Evolutionary conservation across 2,888 invertebrate genomes (phyloP), one percentile per base, ranked within the genome.

Genomic region (Empis stercorea): DNA sequence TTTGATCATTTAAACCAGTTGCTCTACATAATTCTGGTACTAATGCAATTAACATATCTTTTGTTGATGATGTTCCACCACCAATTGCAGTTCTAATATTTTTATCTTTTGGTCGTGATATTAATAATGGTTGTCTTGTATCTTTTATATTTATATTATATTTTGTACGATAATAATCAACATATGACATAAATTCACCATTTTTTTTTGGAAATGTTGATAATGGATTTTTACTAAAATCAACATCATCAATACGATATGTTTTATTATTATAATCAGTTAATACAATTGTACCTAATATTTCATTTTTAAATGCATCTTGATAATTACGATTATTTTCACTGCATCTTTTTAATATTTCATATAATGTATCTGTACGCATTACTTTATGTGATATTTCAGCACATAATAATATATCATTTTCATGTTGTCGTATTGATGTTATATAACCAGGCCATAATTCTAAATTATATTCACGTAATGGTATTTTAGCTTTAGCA

Each of bases 391-490:
- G 87, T 0, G 81, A 73, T 1, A 92, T 78, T 62, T 93, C 92
- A 0, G 80, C 74, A 44, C 84, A 84, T 72, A 94, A 72, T 10
- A 93, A 66, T 13, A 93, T 74, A 1, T 77, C 71, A 0, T 72
- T 66, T 60, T 94, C 93, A 60, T 87, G 84, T 55, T 88, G 86
- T 1, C 87, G 76, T 32, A 93, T 88, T 0, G 87, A 82, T 0
- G 92, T 89, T n/a, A 80, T 71, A 55, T 85, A 87, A 0, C 89
- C 89, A 0, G 88, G 88, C 87, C 87, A 87, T 1, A 91, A 65
- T 60, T 87, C 81, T 10, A 91, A 60, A 38, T 71, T 74, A 51
- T 71, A 75, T 23, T 85, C 78, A 0, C 68, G 71, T 0, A 84
- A 69, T 34, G 74, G 60, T 68, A 84, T 84, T 72, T 77, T 81